phyloP scores from a whole-genome alignment of 1,140 invertebrate genomes.

The Semibalanus balanoides region DNA sequence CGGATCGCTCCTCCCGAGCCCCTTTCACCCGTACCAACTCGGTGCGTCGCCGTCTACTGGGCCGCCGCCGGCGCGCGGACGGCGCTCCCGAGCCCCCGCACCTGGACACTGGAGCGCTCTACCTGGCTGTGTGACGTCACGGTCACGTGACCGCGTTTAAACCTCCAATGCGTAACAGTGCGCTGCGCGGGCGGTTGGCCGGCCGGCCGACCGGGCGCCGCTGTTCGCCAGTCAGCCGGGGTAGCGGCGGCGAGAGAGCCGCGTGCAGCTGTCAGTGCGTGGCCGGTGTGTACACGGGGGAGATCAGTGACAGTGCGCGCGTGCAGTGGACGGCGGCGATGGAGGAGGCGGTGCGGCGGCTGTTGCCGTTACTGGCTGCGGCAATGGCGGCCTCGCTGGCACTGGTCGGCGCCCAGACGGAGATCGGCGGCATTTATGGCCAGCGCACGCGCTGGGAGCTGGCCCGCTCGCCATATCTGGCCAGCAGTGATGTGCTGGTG shows the following conservation, averaged over 20 bases:
- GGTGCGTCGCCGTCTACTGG: too few relatives aligned
- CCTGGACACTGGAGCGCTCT: not conserved
- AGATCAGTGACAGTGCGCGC: too few relatives aligned
- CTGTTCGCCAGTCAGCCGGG: not conserved
- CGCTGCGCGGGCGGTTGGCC: not conserved
- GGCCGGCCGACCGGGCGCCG: too few relatives aligned
- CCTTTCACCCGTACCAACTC: too few relatives aligned
- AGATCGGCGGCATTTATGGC: constrained; percentile 10
- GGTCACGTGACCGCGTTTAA: not conserved
- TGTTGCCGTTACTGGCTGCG: not conserved
- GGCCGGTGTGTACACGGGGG: too few relatives aligned
- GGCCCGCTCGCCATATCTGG: constrained; percentile 54
- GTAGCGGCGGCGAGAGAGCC: not conserved
- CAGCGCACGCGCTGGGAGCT: constrained; percentile 13
- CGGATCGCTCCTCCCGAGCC: too few relatives aligned
- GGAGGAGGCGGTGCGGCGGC: too few relatives aligned
- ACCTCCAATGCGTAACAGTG: not conserved
- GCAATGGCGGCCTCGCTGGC: not conserved
- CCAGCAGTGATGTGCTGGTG: constrained; percentile 64
- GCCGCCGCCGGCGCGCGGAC: too few relatives aligned
- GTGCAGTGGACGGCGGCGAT: not conserved
- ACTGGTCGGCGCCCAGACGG: not conserved
- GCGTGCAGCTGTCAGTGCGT: not conserved
- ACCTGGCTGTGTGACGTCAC: not conserved
- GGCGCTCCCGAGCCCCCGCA: not conserved